Evolutionary conservation across 1,140 invertebrate species (phyloP), one percentile per base, ranked within the genome.

Genomic region (Drosophila parvula): DNA sequence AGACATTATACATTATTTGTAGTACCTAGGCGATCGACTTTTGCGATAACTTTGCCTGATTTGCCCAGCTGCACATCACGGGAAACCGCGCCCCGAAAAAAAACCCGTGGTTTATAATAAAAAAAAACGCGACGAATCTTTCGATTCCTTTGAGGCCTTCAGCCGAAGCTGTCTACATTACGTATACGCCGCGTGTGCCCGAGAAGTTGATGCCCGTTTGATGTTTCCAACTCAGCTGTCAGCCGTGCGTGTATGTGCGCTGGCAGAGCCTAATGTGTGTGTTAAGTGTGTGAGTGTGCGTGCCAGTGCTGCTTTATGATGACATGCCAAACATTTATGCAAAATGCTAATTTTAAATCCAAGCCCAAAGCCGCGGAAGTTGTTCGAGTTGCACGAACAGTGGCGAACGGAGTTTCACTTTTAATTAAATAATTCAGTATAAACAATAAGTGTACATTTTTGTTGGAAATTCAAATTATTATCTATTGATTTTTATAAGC

Each of bases 321-420:
- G 83, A 76, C 83, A 88, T 85, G 67, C 83, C 79, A 76, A 82
- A 86, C 79, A 86, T 86, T 88, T 86, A 83, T 83, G 82, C 71
- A 88, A 88, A 86, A 86, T 86, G 82, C 67, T 86, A 86, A 86
- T 86, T 88, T 88, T 86, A 79, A 83, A 86, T 81, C 82, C 79
- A 79, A 77, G 75, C 69, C 64, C 58, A 53, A 65, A 63, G 71
- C 64, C 30, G 18, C 40, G 40, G 40, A 69, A 77, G 74, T 69
- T 76, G 55, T 59, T 16, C 27, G 50, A 67, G 27, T 51, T 67
- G 38, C 14, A 14, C 12, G 16, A 10, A 78, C 75, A 78, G 74
- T 78, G 75, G 57, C 8, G 7, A 10, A 32, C 1, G 5, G n/a
- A n/a, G n/a, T 32, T 50, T 16, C 5, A 3, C 10, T 8, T 27